Base-by-base conservation (phyloP, 1,140 invertebrate genomes). In the Mya arenaria region DNA sequence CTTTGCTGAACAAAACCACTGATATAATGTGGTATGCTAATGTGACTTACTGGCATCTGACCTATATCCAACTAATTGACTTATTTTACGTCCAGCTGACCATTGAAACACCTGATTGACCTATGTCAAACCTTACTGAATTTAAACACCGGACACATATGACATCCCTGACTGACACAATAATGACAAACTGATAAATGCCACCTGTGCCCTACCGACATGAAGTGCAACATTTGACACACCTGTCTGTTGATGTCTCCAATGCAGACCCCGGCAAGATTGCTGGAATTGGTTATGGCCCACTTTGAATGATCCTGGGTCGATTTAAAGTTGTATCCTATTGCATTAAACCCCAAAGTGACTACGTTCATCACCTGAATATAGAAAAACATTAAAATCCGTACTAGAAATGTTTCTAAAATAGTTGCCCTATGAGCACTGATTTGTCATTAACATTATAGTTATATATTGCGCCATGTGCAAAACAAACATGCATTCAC, bases 241-340 rank as follows among this genome's bases (percentile, higher is more conserved):
- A 97, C 96, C 91, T 96, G 96, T 94, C 98, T 94, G 91, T 99
- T 99, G 28, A 99, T 97, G 91, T 98, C 98, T 17, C 97, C 97
- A 19, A 99, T 95, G 90, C 98, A 99, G 75, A 96, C 94, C 96
- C 96, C 97, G 15, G 94, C 91, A 62, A 72, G 86, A 92, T 91
- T 89, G 13, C 55, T 39, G 32, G 74, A 56, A 13, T 73, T 72
- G 0, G 96, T 94, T 3, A 98, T 95, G 0, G 96, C 96, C 97
- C 97, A 98, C 92, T 99, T 99, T 0, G 97, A 97, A 92, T 99
- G 98, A 92, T 99, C 97, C 56, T 94, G 94, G 30, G 95, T 94
- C 1, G 95, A 96, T n/a, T 94, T 94, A 89, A 97, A 98, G 30
- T 93, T 91, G 60, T 95, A 86, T 2, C 36, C 55, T 77, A 23